Evolutionary conservation across 92 coral and sea anemone genomes (phyloP), one percentile per base, ranked within the genome.

Genomic region (Plumapathes pennacea): DNA sequence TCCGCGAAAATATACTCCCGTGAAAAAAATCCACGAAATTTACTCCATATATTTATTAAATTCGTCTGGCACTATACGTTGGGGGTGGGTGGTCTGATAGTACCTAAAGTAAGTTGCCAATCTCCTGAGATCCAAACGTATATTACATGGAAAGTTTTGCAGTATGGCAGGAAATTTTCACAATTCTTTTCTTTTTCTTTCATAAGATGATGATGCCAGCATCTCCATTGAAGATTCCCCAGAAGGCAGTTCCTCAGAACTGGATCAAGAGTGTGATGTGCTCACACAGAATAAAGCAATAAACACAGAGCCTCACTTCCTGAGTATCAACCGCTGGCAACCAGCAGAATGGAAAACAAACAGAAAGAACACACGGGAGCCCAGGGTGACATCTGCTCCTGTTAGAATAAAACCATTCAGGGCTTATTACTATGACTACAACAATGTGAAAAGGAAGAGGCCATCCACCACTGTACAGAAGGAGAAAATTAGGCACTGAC

Each of bases 271-370:
- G 17, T n/a, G 37, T 25, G 28, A 7, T 9, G 64, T 60, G 21
- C 28, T 46, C 13, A 58, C 45, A 3, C 26, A 54, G 24, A 53
- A 59, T 25, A 59, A 76, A 5, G 92, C 86, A 9, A 65, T 81
- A 7, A 92, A 92, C 65, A 92, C 98, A 2, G 98, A 88, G 4
- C 91, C 86, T 8, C 85, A 88, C 61, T 88, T 61, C 42, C 79
- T 92, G 21, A 92, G 98, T 25, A 72, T 92, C 8, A 57, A 49
- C 38, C 55, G 48, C 46, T 92, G 98, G 98, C 98, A 76, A 41
- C 71, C 83, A 10, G 76, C 96, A 33, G 92, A 92, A 29, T 88
- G 98, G 98, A 72, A 72, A 53, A 74, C 84, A 10, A 65, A 83
- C 37, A 63, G 95, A 43, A 78, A 88, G 51, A 74, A 89, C 2